Evolutionary conservation across 2,888 invertebrate species (phyloP).

Genomic region (Charanyca ferruginea): DNA sequence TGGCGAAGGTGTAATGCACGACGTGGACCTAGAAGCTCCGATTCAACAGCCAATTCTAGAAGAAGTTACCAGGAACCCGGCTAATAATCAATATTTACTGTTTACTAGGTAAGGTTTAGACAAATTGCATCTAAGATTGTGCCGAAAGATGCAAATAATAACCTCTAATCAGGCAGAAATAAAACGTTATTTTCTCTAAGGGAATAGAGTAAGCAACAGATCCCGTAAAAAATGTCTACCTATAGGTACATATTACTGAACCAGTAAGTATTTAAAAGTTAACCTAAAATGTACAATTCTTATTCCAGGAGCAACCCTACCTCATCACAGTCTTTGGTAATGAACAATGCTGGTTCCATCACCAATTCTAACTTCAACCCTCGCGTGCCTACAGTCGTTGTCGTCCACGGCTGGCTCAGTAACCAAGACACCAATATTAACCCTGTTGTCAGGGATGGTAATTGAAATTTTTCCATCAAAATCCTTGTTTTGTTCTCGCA

Average conservation of each 20-base stretch:
- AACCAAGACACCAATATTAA: conserved; percentile 47
- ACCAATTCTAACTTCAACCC: conserved; percentile 72
- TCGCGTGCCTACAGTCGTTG: conserved; percentile 59
- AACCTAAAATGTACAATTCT: neutral
- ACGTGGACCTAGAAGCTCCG: conserved; percentile 73
- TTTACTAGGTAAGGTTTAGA: conserved; percentile 70
- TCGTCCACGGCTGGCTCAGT: conserved; percentile 74
- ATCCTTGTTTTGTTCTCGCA: neutral
- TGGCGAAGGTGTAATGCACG: conserved; percentile 70
- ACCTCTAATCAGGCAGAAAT: too few relatives aligned
- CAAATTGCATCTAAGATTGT: too few relatives aligned
- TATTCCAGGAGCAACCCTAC: conserved; percentile 39
- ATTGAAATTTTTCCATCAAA: neutral
- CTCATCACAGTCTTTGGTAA: conserved; percentile 27
- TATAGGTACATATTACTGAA: too few relatives aligned
- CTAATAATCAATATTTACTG: conserved; percentile 70
- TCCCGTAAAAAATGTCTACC: too few relatives aligned
- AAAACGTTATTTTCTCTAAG: too few relatives aligned
- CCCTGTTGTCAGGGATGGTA: conserved; percentile 44
- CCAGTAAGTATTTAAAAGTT: neutral
- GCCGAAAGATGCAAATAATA: too few relatives aligned
- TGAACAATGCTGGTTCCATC: conserved; percentile 31
- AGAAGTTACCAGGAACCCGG: conserved; percentile 72
- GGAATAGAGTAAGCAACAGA: too few relatives aligned
- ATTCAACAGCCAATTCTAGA: conserved; percentile 67